Conservation (phyloP, 2,113 vertebrate species). For the Sebastes fasciatus region DNA sequence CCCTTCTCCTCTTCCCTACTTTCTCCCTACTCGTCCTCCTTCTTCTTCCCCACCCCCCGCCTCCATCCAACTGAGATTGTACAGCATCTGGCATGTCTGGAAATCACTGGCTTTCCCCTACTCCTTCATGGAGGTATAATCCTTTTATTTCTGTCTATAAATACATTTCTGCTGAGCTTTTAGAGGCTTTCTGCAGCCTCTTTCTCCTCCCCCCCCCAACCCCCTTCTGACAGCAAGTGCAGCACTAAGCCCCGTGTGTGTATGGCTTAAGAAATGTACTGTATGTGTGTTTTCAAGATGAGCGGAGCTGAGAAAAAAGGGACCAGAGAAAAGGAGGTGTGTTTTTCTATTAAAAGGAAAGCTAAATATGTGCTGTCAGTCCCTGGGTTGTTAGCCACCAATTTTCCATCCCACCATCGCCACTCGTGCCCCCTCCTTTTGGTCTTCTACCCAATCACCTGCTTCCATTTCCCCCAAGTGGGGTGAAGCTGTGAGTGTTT, state of each 20-base stretch:
- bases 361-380: conserved; percentile 1
- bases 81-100: conserved; percentile 67
- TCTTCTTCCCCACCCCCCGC: not conserved
- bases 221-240: conserved; percentile 50
- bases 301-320: conserved; percentile 32
- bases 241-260: conserved; percentile 52
- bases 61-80: conserved; percentile 34
- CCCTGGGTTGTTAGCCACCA: not conserved
- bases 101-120: conserved; percentile 66
- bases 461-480: conserved; percentile 19
- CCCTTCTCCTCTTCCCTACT: conserved; percentile 1
- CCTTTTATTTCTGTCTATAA: conserved; percentile 81
- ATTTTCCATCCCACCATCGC: not conserved
- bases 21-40: not conserved
- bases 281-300: conserved; percentile 41
- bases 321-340: not conserved
- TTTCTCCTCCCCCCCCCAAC: not conserved
- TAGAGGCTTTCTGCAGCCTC: conserved; percentile 64
- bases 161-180: conserved; percentile 81
- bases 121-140: conserved; percentile 80
- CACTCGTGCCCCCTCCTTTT: not conserved
- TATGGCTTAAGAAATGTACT: conserved; percentile 51
- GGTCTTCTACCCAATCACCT: conserved; percentile 32
- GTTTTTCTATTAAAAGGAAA: conserved; percentile 30
- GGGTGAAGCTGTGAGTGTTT: conserved; percentile 2